Evolutionary conservation across 1,140 invertebrate genomes (phyloP).

Genomic region (Dreissena rostriformis): DNA sequence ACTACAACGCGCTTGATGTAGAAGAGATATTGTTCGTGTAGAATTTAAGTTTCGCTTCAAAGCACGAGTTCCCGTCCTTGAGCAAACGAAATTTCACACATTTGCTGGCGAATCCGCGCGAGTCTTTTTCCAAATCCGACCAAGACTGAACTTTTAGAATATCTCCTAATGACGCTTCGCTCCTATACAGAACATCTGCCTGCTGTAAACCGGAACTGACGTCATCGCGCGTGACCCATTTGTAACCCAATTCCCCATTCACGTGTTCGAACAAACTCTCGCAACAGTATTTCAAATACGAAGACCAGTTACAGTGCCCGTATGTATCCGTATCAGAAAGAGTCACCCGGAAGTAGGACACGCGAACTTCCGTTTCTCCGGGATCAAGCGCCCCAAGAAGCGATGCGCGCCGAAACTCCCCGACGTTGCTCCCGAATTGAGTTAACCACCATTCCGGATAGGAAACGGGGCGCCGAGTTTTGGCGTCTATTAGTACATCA

Average conservation of each 20-base stretch:
- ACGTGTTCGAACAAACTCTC: slow-evolving; percentile 25
- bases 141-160: slow-evolving; percentile 28
- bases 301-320: slow-evolving; percentile 31
- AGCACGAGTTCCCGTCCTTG: background rate
- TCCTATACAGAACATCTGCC: background rate
- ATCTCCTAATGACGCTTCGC: slow-evolving; percentile 29
- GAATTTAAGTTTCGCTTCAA: background rate
- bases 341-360: slow-evolving; percentile 5
- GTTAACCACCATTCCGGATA: slow-evolving; percentile 39
- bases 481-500: slow-evolving; percentile 14
- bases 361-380: background rate
- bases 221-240: background rate
- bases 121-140: background rate
- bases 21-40: background rate
- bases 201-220: slow-evolving; percentile 2
- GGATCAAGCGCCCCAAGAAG: background rate
- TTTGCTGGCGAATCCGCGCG: background rate
- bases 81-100: background rate
- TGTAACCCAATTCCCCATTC: background rate
- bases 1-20: background rate
- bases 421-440: slow-evolving; percentile 7
- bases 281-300: slow-evolving; percentile 32
- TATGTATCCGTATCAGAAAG: slow-evolving; percentile 27
- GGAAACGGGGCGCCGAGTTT: background rate
- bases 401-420: background rate